Evolutionary conservation across 2,888 invertebrate genomes (phyloP).

Genomic region (Amiota mariae): DNA sequence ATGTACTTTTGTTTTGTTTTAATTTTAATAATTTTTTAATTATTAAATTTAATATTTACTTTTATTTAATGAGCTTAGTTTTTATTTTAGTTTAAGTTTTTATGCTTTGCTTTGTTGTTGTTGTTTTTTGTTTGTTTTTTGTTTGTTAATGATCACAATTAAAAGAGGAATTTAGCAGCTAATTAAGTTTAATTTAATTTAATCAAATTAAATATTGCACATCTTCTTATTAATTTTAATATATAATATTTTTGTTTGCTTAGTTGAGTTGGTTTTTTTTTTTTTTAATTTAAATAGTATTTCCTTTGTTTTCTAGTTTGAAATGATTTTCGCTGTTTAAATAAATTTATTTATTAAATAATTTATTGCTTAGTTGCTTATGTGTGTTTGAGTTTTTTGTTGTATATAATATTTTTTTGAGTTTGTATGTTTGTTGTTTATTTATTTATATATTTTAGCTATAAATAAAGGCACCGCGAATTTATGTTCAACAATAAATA

Average conservation of each 20-base stretch:
- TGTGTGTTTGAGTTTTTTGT: constrained; percentile 18
- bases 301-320: too few species aligned
- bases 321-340: too few species aligned
- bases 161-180: constrained; percentile 43
- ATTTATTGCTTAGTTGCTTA: neutral
- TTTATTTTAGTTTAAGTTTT: constrained; percentile 33
- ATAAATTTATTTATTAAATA: constrained; percentile 8
- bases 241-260: constrained; percentile 24
- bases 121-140: too few species aligned
- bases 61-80: neutral
- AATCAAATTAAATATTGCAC: constrained; percentile 65
- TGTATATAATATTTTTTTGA: constrained; percentile 37
- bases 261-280: constrained; percentile 25
- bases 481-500: constrained; percentile 64
- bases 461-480: constrained; percentile 72
- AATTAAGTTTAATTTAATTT: constrained; percentile 40
- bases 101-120: constrained; percentile 16
- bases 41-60: too few species aligned
- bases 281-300: neutral
- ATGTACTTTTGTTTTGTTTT: constrained; percentile 18
- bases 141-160: constrained; percentile 49
- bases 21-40: too few species aligned
- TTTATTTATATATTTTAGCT: constrained; percentile 56
- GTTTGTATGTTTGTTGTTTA: constrained; percentile 42
- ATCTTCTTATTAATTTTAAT: constrained; percentile 31